Percentiles rank a stretch among this genome's conserved stretches.
Conservation (phyloP, 2,113 vertebrate genomes). For the Mola mola region DNA sequence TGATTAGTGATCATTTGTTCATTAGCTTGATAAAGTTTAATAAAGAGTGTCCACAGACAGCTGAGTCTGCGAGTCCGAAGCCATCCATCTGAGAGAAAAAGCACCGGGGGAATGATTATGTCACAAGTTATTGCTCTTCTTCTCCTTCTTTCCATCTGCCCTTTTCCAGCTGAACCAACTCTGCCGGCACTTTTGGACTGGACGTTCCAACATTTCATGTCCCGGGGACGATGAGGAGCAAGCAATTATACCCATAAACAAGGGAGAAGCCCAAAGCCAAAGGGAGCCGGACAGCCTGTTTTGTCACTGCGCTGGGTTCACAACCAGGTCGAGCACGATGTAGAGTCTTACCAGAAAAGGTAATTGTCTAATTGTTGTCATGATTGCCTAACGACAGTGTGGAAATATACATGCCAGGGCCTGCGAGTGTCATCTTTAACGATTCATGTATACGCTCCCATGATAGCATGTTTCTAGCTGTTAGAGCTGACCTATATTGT, state of each 20-base stretch:
- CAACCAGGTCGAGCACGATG: conserved; percentile 27
- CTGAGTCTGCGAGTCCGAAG: conserved; percentile 37
- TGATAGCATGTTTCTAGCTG: conserved; percentile 34
- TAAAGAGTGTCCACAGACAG: conserved; percentile 36
- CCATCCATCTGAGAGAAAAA: conserved; percentile 25
- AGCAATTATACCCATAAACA: conserved; percentile 64
- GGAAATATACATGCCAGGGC: not conserved
- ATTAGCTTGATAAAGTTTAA: conserved; percentile 40
- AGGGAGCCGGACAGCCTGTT: conserved; percentile 18
- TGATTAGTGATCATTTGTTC: conserved; percentile 55
- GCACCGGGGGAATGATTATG: conserved; percentile 38
- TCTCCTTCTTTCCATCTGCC: conserved; percentile 23
- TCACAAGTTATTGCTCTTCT: conserved; percentile 45
- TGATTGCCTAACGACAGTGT: not conserved
- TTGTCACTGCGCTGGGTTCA: conserved; percentile 52
- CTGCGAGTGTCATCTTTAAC: conserved; percentile 28
- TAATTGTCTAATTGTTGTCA: not conserved
- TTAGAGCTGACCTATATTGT: conserved; percentile 57
- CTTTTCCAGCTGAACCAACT: conserved; percentile 30
- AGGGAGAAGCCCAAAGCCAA: conserved; percentile 23
- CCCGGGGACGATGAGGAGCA: conserved; percentile 35
- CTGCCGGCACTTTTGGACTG: conserved; percentile 23
- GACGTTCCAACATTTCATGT: conserved; percentile 55
- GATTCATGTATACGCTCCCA: conserved; percentile 26
- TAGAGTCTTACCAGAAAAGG: conserved; percentile 12